Evolutionary conservation across 2,888 invertebrate species (phyloP).

Genomic region (Apamea crenata): DNA sequence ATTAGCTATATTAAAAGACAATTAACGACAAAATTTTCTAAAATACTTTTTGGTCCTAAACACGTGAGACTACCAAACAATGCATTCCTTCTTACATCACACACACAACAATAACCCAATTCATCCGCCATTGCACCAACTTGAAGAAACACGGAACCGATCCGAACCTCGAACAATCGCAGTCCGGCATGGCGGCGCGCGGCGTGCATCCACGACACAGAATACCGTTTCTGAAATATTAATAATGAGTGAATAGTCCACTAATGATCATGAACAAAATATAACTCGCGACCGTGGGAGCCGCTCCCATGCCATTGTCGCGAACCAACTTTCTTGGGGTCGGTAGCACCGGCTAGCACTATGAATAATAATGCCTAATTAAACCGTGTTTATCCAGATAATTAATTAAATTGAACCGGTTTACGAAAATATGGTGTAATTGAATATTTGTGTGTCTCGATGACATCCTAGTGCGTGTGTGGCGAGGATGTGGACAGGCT

Average conservation of each 20-base stretch:
- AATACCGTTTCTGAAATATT: conserved; percentile 88
- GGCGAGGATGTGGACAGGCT: neutral
- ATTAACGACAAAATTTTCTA: neutral
- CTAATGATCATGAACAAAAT: conserved; percentile 83
- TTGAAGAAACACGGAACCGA: conserved; percentile 50
- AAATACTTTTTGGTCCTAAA: neutral
- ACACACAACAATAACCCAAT: conserved; percentile 46
- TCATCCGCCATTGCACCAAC: conserved; percentile 29
- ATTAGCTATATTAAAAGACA: neutral
- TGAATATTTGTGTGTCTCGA: conserved; percentile 58
- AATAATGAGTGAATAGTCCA: conserved; percentile 83
- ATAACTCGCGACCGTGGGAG: conserved; percentile 79
- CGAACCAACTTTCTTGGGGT: conserved; percentile 76
- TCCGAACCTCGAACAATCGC: conserved; percentile 27
- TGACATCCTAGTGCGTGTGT: conserved; percentile 23
- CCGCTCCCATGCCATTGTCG: conserved; percentile 78
- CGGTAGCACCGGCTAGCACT: conserved; percentile 76
- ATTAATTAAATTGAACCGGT: conserved; percentile 82
- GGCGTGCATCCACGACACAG: conserved; percentile 71
- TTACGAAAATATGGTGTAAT: conserved; percentile 66
- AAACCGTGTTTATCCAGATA: conserved; percentile 84
- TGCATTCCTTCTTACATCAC: conserved; percentile 36
- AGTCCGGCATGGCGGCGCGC: conserved; percentile 54
- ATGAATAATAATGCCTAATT: conserved; percentile 85
- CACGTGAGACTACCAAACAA: conserved; percentile 21